Evolutionary conservation across 2,888 invertebrate species (phyloP), one percentile per base, ranked within the genome.

Genomic region (Acronicta aceris): DNA sequence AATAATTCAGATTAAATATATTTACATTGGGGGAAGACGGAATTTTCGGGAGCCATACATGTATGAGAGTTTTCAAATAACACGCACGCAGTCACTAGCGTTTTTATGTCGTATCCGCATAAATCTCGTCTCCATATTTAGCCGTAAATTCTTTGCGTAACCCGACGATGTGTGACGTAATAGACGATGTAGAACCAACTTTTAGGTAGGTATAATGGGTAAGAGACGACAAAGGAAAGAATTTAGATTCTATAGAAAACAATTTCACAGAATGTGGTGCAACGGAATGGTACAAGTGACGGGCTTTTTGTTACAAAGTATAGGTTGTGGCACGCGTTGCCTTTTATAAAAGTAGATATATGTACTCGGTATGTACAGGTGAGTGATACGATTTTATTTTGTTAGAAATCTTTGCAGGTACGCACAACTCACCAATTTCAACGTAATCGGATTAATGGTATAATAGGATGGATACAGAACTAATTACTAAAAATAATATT

Each of bases 11-110:
- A 43, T 50, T 40, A 42, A 53, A 47, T 40, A 52, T 38, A 46
- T 30, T 50, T 36, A 36, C 33, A 53, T 56, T 16, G 21, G 8
- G 16, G 45, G 13, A 40, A 45, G 17, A 58, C 9, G 36, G 41
- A 59, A 45, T 54, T 55, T 49, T 43, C 13, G 38, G 59, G 54
- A 41, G 36, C 25, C 59, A 56, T 38, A 48, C 50, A 59, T 53
- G 58, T 64, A 56, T 62, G 49, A 57, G 38, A 48, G 40, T 46
- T 59, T 65, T 59, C 46, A 58, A 73, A 77, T 66, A 62, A 66
- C 49, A 58, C 59, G 70, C 54, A 62, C 52, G 57, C 33, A 13
- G 27, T 54, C 59, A 45, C 59, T 46, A 42, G 21, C 5, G 56
- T 62, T 70, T 66, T 56, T 61, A 45, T 54, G 47, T 16, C 48